Percentiles rank a stretch among this genome's conserved stretches.
Conservation (phyloP, 1,140 invertebrate genomes). For the Hypothenemus hampei region DNA sequence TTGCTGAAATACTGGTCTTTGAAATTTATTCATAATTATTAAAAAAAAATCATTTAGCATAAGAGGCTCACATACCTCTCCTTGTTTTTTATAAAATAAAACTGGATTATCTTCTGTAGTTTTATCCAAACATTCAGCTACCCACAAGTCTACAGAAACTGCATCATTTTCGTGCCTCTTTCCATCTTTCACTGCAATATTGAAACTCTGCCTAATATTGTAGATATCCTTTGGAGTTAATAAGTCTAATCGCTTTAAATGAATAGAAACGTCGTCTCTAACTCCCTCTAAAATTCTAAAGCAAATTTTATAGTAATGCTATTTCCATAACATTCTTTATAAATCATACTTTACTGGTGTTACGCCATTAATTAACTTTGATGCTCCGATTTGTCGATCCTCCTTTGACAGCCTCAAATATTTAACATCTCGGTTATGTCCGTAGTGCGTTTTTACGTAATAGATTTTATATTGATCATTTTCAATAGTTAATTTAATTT, state of each 20-base stretch:
- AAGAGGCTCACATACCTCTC: not conserved
- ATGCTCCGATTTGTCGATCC: no score
- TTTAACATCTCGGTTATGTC: no score
- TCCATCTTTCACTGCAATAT: not conserved
- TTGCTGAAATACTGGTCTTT: constrained; percentile 18
- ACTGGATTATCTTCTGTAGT: constrained; percentile 4
- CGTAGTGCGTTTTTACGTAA: no score
- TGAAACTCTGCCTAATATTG: constrained; percentile 10
- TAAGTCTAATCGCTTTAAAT: constrained; percentile 11
- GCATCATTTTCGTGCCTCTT: not conserved
- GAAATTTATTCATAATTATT: constrained; percentile 26
- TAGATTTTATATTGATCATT: no score
- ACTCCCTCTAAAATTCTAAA: no score
- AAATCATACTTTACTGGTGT: no score
- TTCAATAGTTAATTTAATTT: no score
- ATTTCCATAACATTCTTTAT: no score
- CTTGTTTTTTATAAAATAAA: constrained; percentile 10
- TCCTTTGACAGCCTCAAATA: no score
- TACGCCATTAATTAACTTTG: no score
- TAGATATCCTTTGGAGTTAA: constrained; percentile 8
- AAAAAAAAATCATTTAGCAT: constrained; percentile 23
- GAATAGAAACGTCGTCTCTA: no score
- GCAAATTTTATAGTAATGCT: no score
- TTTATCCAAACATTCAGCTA: not conserved
- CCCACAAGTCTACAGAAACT: not conserved